phyloP scores from a whole-genome alignment of 2,797 vertebrate species.

The Myiothlypis coronata region DNA sequence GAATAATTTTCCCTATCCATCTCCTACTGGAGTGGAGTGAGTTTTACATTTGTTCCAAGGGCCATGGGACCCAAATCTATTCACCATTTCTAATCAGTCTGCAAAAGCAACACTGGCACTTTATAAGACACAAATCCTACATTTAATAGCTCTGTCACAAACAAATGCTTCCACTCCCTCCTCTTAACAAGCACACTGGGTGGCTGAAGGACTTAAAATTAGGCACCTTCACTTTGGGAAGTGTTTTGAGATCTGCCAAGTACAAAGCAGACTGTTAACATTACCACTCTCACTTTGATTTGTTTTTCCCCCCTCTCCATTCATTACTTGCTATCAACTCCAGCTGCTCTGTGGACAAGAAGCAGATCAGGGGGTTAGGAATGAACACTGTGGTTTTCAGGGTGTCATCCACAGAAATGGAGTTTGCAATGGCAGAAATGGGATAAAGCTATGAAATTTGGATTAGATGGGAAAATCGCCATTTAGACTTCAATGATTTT shows the following conservation, averaged over 20 bases:
- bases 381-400: background rate
- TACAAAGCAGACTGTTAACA: background rate
- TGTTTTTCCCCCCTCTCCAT: rapidly evolving
- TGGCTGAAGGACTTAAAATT: background rate
- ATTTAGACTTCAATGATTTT: background rate
- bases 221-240: background rate
- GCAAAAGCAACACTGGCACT: background rate
- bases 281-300: background rate
- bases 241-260: background rate
- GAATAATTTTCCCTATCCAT: background rate
- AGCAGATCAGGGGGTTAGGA: background rate
- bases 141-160: background rate
- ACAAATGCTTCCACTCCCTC: background rate
- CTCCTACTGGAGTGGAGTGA: background rate
- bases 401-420: background rate
- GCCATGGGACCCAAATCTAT: background rate
- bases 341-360: background rate
- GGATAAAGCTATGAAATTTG: background rate
- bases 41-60: background rate
- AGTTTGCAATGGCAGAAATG: background rate
- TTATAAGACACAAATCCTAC: background rate
- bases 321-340: background rate
- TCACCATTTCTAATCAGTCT: background rate
- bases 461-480: background rate
- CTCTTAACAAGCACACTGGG: background rate